Evolutionary conservation across 2,888 invertebrate genomes (phyloP).

Genomic region (Tanypteryx hageni): DNA sequence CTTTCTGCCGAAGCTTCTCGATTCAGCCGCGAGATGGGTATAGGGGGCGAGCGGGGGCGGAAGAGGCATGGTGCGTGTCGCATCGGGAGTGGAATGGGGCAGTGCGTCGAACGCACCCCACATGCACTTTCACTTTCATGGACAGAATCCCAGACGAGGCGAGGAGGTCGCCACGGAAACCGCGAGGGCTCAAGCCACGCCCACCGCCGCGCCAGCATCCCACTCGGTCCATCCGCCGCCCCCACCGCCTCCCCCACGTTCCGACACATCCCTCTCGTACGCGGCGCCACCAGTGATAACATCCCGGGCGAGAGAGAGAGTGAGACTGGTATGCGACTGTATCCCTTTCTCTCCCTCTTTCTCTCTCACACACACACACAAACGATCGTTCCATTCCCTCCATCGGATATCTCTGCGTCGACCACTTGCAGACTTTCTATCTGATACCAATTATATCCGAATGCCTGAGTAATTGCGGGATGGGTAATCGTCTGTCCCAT

Average conservation of each 20-base stretch:
- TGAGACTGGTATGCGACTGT: no score
- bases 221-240: not conserved
- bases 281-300: not conserved
- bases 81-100: constrained; percentile 37
- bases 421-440: no score
- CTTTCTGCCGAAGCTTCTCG: not conserved
- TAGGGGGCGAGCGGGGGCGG: not conserved
- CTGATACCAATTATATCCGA: no score
- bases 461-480: no score
- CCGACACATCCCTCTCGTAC: not conserved
- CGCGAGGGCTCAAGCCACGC: constrained; percentile 18
- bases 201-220: constrained; percentile 23
- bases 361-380: no score
- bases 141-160: constrained; percentile 58
- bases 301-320: not conserved
- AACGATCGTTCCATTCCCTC: no score
- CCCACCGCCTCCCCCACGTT: not conserved
- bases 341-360: not conserved
- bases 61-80: constrained; percentile 14
- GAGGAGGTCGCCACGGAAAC: constrained; percentile 53
- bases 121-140: constrained; percentile 60
- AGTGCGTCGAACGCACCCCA: constrained; percentile 32
- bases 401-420: no score
- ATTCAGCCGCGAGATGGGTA: not conserved
- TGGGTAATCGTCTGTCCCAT: no score